Evolutionary conservation across 2,113 vertebrate genomes (phyloP).

Genomic region (Crotalus horridus): DNA sequence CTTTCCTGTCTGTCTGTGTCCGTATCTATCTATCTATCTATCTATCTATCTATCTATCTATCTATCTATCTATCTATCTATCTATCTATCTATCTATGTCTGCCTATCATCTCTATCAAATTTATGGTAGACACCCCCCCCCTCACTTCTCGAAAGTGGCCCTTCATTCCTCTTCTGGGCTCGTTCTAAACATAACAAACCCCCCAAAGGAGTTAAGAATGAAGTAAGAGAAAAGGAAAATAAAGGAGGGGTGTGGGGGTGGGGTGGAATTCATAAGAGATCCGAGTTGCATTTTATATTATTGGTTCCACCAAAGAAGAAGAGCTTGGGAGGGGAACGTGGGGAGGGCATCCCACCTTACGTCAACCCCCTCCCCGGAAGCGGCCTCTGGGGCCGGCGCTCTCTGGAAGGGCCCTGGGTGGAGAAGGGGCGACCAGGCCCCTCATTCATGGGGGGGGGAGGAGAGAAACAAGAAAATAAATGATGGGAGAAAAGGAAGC

Average conservation of each 20-base stretch:
- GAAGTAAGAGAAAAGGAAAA: not conserved
- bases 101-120: not conserved
- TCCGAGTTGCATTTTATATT: not conserved
- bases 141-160: not conserved
- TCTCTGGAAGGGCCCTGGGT: not conserved
- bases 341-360: not conserved
- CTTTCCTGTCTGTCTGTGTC: fast-evolving
- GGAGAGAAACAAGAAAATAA: not conserved
- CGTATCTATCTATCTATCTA: not conserved
- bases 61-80: no score
- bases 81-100: not conserved
- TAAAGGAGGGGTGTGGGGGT: not conserved
- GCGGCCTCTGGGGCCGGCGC: not conserved
- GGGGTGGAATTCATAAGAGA: not conserved
- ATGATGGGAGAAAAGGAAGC: not conserved
- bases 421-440: not conserved
- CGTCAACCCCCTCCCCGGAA: not conserved
- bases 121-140: not conserved
- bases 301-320: not conserved
- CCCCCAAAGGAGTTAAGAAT: not conserved
- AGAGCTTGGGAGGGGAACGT: not conserved
- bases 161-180: not conserved
- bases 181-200: not conserved
- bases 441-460: not conserved
- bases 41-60: not conserved